A percentile compares a stretch with the other conserved stretches of the same genome.
These are phyloP conservation scores for Dolichallabes microphthalmus DNA, from an alignment of 2,113 vertebrate species.

Conservation along the genomic window DNA sequence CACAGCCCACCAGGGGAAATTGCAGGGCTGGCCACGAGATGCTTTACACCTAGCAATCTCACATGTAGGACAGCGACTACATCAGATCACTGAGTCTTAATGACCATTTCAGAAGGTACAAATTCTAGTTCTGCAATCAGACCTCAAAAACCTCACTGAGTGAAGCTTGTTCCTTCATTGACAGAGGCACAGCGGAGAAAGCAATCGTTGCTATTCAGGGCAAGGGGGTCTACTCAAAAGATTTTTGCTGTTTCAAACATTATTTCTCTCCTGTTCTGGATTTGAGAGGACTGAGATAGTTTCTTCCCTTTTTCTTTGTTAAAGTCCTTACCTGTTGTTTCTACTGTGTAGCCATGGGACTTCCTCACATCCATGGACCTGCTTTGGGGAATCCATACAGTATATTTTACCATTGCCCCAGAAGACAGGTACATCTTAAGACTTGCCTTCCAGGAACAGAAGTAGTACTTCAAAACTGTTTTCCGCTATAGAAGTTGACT, in stretches of 20 bases:
- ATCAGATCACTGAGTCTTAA: background rate
- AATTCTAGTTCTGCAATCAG: background rate
- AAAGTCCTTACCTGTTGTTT: background rate
- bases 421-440: background rate
- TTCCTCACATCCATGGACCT: background rate
- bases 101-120: background rate
- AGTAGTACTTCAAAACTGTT: background rate
- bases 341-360: background rate
- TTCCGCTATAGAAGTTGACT: background rate
- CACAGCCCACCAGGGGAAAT: background rate
- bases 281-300: background rate
- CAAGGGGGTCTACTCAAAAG: background rate
- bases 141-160: background rate
- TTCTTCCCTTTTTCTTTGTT: background rate
- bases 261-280: background rate
- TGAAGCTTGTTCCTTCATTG: background rate
- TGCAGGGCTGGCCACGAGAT: background rate
- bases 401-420: background rate
- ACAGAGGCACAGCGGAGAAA: background rate
- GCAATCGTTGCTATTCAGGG: background rate
- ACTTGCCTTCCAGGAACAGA: background rate
- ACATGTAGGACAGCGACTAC: background rate
- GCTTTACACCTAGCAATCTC: background rate
- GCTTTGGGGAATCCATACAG: background rate
- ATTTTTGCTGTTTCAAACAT: background rate